These are phyloP conservation scores for Abscondita cerata DNA, from an alignment of 2,888 invertebrate species.

Conservation along the genomic window DNA sequence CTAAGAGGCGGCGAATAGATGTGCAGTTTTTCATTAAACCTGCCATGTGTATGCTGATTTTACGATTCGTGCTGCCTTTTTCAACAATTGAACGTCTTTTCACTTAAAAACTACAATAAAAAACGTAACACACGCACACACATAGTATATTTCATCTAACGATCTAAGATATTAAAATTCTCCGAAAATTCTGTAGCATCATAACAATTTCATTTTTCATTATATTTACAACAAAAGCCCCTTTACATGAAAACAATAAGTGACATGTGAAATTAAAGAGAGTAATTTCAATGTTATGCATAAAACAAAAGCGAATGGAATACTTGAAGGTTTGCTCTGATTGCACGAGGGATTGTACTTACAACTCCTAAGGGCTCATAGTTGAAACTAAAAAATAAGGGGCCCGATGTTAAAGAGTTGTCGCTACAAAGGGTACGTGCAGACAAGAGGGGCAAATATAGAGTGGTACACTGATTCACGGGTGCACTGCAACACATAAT, in stretches of 20 bases:
- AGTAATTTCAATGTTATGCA: slow-evolving; percentile 35
- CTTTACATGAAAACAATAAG: slow-evolving; percentile 21
- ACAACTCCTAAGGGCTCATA: slow-evolving; percentile 27
- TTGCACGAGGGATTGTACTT: slow-evolving; percentile 29
- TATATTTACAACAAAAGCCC: background rate
- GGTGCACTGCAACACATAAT: too few species aligned
- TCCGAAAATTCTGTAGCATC: background rate
- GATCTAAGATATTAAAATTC: background rate
- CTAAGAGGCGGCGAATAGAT: slow-evolving; percentile 39
- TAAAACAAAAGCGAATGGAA: slow-evolving; percentile 29
- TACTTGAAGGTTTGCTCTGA: slow-evolving; percentile 30
- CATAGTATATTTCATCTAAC: background rate
- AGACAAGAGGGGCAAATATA: slow-evolving; percentile 26
- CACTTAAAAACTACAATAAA: slow-evolving; percentile 15
- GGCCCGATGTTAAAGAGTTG: slow-evolving; percentile 31
- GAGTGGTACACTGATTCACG: slow-evolving; percentile 20
- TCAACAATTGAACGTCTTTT: slow-evolving; percentile 34
- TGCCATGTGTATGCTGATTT: slow-evolving; percentile 40
- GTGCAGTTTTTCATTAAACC: slow-evolving; percentile 40
- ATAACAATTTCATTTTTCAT: background rate
- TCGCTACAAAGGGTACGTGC: slow-evolving; percentile 27
- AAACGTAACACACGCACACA: background rate
- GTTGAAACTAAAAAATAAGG: slow-evolving; percentile 29
- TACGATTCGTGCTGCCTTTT: slow-evolving; percentile 36
- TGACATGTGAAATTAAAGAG: slow-evolving; percentile 33